A percentile compares a stretch with the other conserved stretches of the same genome.
phyloP scores from a whole-genome alignment of 2,797 vertebrate species.

The Huso huso region DNA sequence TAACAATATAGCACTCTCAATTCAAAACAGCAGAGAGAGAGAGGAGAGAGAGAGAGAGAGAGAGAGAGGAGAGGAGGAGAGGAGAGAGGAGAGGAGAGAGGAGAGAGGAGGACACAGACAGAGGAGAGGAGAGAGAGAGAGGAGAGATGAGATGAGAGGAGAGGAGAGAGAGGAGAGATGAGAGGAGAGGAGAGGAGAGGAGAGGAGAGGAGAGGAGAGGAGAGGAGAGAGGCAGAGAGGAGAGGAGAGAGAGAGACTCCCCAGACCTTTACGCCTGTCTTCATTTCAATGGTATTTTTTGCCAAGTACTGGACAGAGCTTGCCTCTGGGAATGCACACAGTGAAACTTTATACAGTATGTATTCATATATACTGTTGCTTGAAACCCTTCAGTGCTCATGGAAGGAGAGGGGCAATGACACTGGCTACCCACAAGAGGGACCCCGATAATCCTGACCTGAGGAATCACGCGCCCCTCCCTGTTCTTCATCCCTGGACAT shows the following conservation, averaged over 20 bases:
- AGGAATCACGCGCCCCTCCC: too few relatives aligned
- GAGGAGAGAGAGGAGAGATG: not conserved
- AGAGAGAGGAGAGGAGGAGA: constrained; percentile 7
- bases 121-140: not conserved
- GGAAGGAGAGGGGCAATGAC: too few relatives aligned
- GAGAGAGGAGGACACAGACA: not conserved
- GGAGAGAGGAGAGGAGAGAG: not conserved
- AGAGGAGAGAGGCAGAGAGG: not conserved
- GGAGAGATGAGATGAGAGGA: not conserved
- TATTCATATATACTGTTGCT: too few relatives aligned
- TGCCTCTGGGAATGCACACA: not conserved
- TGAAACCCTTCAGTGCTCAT: too few relatives aligned
- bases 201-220: not conserved
- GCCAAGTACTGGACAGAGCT: not conserved
- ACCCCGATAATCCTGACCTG: too few relatives aligned
- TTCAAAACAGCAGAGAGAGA: constrained; percentile 12
- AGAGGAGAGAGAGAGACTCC: not conserved
- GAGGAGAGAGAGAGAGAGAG: not conserved
- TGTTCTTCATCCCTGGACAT: too few relatives aligned
- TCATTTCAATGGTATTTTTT: not conserved
- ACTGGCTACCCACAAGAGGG: too few relatives aligned
- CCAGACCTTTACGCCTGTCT: not conserved
- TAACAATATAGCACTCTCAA: constrained; percentile 4
- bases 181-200: not conserved
- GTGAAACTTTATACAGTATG: too few relatives aligned